These are phyloP conservation scores for Coenobita brevimanus DNA, from an alignment of 1,140 invertebrate species.

Conservation along the genomic window DNA sequence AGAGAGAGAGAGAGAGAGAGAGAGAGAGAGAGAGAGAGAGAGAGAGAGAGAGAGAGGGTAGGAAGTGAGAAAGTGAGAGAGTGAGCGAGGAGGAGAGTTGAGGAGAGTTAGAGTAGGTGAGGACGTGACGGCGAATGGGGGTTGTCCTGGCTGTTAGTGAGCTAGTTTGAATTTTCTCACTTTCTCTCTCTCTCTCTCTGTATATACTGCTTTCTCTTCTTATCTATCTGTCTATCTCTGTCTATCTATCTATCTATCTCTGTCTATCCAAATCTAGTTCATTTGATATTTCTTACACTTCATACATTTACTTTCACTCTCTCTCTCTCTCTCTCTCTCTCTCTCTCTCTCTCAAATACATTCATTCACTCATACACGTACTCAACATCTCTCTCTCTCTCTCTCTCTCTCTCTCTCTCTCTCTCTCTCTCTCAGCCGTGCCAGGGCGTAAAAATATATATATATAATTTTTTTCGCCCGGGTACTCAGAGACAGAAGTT, in stretches of 20 bases:
- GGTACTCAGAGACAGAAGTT: no score
- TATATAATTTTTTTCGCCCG: no score
- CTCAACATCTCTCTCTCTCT: neutral
- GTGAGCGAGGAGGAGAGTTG: neutral
- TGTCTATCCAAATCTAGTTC: neutral
- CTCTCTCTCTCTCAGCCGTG: no score
- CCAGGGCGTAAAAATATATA: no score
- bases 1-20: neutral
- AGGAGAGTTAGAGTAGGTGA: neutral
- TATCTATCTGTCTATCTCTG: neutral
- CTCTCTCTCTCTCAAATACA: no score
- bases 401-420: conserved; percentile 1
- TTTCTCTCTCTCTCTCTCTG: neutral
- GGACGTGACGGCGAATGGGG: neutral
- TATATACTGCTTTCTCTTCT: neutral
- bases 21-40: neutral
- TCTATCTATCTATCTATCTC: neutral
- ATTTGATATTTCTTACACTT: neutral
- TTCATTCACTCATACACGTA: neutral
- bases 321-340: no score
- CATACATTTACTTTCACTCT: no score
- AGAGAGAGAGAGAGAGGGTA: no score
- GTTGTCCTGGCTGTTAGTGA: no score
- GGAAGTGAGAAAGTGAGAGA: neutral
- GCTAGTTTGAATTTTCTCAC: no score